Evolutionary conservation across 2,888 invertebrate species (phyloP), one percentile per base, ranked within the genome.

Genomic region (Pharmacophagus antenor): DNA sequence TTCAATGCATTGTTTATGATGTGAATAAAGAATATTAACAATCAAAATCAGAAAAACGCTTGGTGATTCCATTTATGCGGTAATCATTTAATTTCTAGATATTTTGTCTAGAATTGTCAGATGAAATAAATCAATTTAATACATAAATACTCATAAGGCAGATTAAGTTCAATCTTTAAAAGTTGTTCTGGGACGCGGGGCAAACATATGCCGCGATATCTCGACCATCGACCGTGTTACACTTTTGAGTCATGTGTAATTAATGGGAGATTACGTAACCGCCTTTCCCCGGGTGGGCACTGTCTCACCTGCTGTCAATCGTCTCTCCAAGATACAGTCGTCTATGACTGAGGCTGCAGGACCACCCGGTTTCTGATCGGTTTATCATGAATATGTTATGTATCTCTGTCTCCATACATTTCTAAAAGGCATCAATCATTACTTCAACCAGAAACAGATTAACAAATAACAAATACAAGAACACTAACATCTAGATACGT

Each of bases 201-300:
- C 52, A 46, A 50, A 55, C 59, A 50, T 55, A 54, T 50, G 50
- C 55, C 10, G 49, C 46, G 56, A 61, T 63, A 59, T 52, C 59
- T 44, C 62, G 60, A 56, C 59, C 58, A 69, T 64, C 68, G 65
- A 62, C 42, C 61, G 54, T 59, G 64, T 61, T 64, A 68, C 67
- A 65, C 63, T 70, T 73, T 69, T 68, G 70, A 72, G 66, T 70
- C 74, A 67, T 67, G 67, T 72, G 72, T 69, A 73, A 73, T 76
- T 74, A 77, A 71, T 71, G 70, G 69, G 56, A 53, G 55, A 64
- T 83, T 82, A 71, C 67, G 71, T 73, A 80, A 82, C 59, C 63
- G 44, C 79, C 80, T 80, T 82, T 82, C 80, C 74, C 79, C 66
- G 68, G 70, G 69, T 70, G 67, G 59, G 48, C 59, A 44, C 49